Conservation (phyloP, 2,888 invertebrate genomes). For the Drosophila anceps region DNA sequence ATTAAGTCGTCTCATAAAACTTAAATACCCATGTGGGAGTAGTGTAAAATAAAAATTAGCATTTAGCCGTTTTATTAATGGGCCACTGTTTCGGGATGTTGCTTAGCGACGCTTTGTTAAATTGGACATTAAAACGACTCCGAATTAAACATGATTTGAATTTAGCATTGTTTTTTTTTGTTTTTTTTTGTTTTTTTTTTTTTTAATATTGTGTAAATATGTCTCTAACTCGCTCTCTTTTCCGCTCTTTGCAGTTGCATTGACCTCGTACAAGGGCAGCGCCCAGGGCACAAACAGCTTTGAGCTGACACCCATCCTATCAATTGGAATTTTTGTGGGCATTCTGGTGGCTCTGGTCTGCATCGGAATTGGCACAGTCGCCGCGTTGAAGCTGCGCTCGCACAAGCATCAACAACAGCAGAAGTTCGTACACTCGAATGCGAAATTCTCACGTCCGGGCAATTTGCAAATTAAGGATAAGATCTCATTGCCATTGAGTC, state of each 20-base stretch:
- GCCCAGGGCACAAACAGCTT: slow-evolving; percentile 85
- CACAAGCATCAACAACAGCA: slow-evolving; percentile 84
- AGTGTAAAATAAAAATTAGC: slow-evolving; percentile 45
- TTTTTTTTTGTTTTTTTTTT: neutral
- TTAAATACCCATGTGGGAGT: neutral
- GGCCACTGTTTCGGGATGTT: slow-evolving; percentile 37
- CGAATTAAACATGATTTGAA: slow-evolving; percentile 35
- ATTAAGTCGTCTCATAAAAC: neutral
- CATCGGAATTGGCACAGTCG: slow-evolving; percentile 85
- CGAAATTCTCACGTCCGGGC: slow-evolving; percentile 87
- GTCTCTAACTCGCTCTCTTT: neutral
- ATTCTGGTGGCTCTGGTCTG: slow-evolving; percentile 85
- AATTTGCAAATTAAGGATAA: slow-evolving; percentile 89
- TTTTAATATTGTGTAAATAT: neutral
- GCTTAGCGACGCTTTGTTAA: slow-evolving; percentile 61
- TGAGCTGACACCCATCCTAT: slow-evolving; percentile 87
- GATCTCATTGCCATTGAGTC: slow-evolving; percentile 88
- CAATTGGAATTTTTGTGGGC: slow-evolving; percentile 86
- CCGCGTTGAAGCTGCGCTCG: slow-evolving; percentile 84
- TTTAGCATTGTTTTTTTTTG: neutral
- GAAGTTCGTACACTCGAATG: slow-evolving; percentile 84
- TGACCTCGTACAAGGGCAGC: slow-evolving; percentile 86
- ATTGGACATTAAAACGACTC: slow-evolving; percentile 65
- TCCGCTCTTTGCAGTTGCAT: slow-evolving; percentile 76
- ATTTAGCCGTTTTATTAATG: slow-evolving; percentile 49